Conservation (phyloP, 2,113 vertebrate species). For the Cnemophilus loriae region DNA sequence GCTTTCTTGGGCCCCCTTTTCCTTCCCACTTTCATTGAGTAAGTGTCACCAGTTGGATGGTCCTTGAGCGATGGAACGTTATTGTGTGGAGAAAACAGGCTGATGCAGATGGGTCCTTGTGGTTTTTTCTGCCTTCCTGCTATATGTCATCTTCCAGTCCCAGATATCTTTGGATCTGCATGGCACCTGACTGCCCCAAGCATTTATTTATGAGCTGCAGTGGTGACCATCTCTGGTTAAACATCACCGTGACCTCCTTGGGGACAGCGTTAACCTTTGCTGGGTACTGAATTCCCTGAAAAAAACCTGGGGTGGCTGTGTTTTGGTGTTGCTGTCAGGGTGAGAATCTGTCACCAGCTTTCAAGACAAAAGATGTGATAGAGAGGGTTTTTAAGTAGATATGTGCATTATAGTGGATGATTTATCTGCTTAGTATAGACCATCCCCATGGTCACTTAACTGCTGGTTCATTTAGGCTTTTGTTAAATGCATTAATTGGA, state of each 20-base stretch:
- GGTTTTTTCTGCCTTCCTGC: background rate
- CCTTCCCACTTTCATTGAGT: background rate
- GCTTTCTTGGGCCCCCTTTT: background rate
- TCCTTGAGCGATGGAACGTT: background rate
- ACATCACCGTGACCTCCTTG: background rate
- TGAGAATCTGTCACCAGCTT: background rate
- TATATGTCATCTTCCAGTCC: accelerated
- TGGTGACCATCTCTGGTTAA: background rate
- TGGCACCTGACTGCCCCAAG: background rate
- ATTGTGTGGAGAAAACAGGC: background rate
- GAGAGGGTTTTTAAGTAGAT: background rate
- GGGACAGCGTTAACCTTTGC: accelerated
- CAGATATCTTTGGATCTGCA: background rate
- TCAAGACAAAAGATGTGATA: background rate
- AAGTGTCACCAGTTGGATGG: background rate
- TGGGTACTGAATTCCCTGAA: background rate
- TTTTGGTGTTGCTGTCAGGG: background rate
- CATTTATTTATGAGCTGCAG: accelerated
- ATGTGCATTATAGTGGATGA: background rate
- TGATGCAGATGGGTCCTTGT: background rate
- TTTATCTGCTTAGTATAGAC: constrained; percentile 11
- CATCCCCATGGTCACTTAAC: background rate
- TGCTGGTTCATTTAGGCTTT: constrained; percentile 20
- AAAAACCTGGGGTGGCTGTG: background rate
- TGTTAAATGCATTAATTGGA: constrained; percentile 13